Evolutionary conservation across 2,797 vertebrate species (phyloP), one percentile per base, ranked within the genome.

Genomic region (Myripristis murdjan): DNA sequence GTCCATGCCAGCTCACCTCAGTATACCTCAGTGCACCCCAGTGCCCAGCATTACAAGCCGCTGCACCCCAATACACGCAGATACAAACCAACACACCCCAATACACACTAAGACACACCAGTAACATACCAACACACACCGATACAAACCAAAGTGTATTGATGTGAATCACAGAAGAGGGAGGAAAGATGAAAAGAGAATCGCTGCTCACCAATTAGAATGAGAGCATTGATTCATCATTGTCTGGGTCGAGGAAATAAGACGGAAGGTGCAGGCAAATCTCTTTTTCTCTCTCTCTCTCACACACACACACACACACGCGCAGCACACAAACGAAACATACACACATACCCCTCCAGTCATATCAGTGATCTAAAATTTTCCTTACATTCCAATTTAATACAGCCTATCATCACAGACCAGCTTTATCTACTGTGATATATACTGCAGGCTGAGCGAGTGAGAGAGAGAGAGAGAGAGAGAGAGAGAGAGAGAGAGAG

Each of bases 311-410:
- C 37, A 23, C 23, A 43, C 46, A 55, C 37, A 66, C 73, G 65
- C 51, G 56, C 23, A n/a, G 70, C 60, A 54, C 59, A 69, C 56
- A 66, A 48, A 83, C 66, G 43, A 39, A 15, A 44, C 12, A 26
- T 22, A 44, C 23, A 60, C 73, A 84, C 83, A 76, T 89, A 51
- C 70, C 85, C 91, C 79, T 90, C 79, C 77, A 75, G 79, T 93
- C 88, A 84, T 91, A 91, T 87, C 87, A 73, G 73, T 73, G 72
- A 92, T 92, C 89, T 86, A 84, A 89, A 87, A 88, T 89, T 90
- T 88, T 86, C 87, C 90, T 91, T 91, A 91, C 90, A 88, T 90
- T 91, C 79, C 91, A 91, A 90, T 91, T 93, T 90, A 91, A 90
- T 88, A 83, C 79, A 37, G 88, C 63, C 83, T 85, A 91, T 92